Evolutionary conservation across 2,797 vertebrate species (phyloP), one percentile per base, ranked within the genome.

Genomic region (Buphagus erythrorhynchus): DNA sequence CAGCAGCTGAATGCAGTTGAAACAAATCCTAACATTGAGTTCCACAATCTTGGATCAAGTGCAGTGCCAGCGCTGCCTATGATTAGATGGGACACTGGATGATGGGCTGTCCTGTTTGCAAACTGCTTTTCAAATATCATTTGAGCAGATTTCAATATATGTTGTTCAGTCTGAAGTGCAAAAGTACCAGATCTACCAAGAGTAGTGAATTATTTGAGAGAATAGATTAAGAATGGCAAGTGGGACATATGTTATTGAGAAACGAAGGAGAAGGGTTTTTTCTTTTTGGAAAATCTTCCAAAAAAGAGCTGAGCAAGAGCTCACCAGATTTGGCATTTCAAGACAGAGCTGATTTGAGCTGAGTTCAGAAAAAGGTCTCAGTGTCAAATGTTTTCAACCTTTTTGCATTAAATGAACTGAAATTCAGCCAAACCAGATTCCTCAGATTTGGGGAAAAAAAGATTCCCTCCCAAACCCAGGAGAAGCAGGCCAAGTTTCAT

Each of bases 341-440:
- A 95, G 88, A 90, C 77, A 90, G 92, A 84, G 40, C 48, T 92
- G 62, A 84, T 85, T 88, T 88, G 85, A 95, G 75, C 55, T 61
- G 59, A 88, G 95, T 96, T 97, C 95, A 94, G 73, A 38, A 79
- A 91, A 91, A 93, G 94, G 95, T 92, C 86, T 92, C 83, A 35
- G 35, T 90, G 80, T 92, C 73, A 92, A 86, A 88, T 79, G 77
- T 66, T 95, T 95, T 95, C 83, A 86, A 88, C 52, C 57, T 77
- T 62, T 86, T 62, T 85, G 38, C 65, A 61, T 90, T 72, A 93
- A 95, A 90, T 66, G 51, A 85, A 88, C 71, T 96, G 93, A 95
- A 92, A 79, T 93, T 88, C 88, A 88, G 86, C 93, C 96, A 97
- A 95, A 84, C 46, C 76, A 90, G 77, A 97, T 94, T 96, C 86